A percentile compares a stretch with the other conserved stretches of the same genome.
Conservation (phyloP, 2,888 invertebrate genomes). For the Gymnoscelis rufifasciata region DNA sequence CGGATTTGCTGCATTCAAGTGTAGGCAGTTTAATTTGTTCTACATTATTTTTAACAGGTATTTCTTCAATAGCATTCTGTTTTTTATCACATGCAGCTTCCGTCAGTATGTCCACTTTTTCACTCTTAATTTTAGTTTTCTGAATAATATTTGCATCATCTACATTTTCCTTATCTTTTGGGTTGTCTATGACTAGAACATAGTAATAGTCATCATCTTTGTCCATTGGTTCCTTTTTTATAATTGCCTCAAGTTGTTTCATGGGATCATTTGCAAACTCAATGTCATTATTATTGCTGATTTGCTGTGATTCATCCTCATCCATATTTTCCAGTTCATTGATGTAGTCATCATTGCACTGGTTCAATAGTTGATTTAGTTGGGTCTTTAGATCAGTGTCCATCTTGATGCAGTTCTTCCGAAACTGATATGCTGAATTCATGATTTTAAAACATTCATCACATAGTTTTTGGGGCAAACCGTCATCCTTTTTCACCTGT, state of each 20-base stretch:
- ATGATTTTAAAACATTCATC: conserved; percentile 54
- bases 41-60: neutral
- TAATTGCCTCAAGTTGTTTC: conserved; percentile 61
- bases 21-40: conserved; percentile 18
- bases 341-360: conserved; percentile 35
- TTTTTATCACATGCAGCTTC: no score
- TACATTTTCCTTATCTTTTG: conserved; percentile 28
- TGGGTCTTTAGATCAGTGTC: conserved; percentile 62
- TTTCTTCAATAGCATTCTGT: neutral
- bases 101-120: neutral
- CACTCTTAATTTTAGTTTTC: neutral
- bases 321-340: conserved; percentile 29
- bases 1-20: conserved; percentile 23
- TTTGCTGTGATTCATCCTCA: conserved; percentile 14
- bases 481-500: conserved; percentile 64
- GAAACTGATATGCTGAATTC: conserved; percentile 63
- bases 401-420: conserved; percentile 68
- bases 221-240: conserved; percentile 63
- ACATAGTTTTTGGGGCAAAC: conserved; percentile 67
- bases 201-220: conserved; percentile 73
- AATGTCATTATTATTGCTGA: conserved; percentile 27
- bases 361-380: conserved; percentile 43
- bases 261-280: conserved; percentile 56
- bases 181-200: conserved; percentile 68
- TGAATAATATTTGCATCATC: conserved; percentile 6